These are phyloP conservation scores for Caenorhabditis japonica DNA, from an alignment of 2,888 invertebrate species.

Conservation along the genomic window DNA sequence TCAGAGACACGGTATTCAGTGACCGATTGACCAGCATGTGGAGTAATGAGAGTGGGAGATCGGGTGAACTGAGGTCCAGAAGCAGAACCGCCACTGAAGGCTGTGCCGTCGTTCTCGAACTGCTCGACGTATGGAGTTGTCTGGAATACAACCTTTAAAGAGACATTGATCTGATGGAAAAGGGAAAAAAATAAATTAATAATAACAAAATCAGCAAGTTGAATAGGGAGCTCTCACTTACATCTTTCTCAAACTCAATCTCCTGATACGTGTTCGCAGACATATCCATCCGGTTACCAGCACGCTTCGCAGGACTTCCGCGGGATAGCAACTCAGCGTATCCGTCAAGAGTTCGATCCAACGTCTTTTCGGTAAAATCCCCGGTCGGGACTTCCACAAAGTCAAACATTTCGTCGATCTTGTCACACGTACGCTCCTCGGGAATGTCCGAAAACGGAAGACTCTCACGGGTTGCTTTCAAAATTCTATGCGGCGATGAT, in stretches of 20 bases:
- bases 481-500: constrained; percentile 8
- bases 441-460: constrained; percentile 54
- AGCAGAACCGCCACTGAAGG: constrained; percentile 21
- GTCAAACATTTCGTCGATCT: constrained; percentile 59
- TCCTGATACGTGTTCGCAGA: constrained; percentile 41
- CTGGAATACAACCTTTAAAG: too few relatives aligned
- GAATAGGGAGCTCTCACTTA: too few relatives aligned
- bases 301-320: constrained; percentile 7
- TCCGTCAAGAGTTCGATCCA: constrained; percentile 29
- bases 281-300: background rate
- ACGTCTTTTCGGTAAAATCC: constrained; percentile 38
- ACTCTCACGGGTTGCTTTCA: constrained; percentile 20
- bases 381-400: constrained; percentile 56
- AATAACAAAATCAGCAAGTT: background rate
- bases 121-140: constrained; percentile 22
- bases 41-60: constrained; percentile 49
- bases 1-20: constrained; percentile 53
- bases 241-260: constrained; percentile 39
- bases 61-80: constrained; percentile 46
- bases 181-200: too few relatives aligned
- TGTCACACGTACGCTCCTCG: constrained; percentile 51
- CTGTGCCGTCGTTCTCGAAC: constrained; percentile 43
- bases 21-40: constrained; percentile 53
- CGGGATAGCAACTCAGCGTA: constrained; percentile 29
- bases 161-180: too few relatives aligned